Percentiles rank a stretch among this genome's conserved stretches.
Conservation (phyloP, 2,113 vertebrate species). For the Hippocampus guttulatus region DNA sequence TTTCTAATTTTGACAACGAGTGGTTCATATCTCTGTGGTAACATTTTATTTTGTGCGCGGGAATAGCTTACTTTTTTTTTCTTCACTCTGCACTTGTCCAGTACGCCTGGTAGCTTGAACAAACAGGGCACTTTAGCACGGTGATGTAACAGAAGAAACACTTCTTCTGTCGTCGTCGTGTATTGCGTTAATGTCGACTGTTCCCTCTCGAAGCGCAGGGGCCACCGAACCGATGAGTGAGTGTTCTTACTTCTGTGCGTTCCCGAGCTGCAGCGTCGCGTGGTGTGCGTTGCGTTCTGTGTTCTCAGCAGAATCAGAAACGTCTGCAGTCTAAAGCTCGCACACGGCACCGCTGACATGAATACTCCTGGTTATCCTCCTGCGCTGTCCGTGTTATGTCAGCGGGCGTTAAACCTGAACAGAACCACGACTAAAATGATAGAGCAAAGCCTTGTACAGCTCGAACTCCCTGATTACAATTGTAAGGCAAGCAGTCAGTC, state of each 20-base stretch:
- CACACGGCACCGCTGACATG: conserved; percentile 29
- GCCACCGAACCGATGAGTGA: too few species aligned
- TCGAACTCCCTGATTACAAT: conserved; percentile 35
- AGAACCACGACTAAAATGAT: conserved; percentile 40
- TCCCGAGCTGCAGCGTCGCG: background rate
- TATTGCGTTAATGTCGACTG: conserved; percentile 18
- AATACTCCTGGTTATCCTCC: conserved; percentile 42
- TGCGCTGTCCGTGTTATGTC: conserved; percentile 36
- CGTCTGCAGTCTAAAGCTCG: conserved; percentile 20
- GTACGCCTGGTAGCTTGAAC: background rate
- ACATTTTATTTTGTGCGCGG: too few species aligned
- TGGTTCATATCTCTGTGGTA: too few species aligned
- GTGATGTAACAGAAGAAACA: conserved; percentile 33
- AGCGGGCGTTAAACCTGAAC: conserved; percentile 37
- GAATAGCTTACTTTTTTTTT: background rate
- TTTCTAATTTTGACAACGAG: too few species aligned
- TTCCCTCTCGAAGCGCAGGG: conserved; percentile 6
- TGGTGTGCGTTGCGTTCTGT: background rate
- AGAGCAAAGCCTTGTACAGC: conserved; percentile 41
- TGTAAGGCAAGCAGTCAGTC: conserved; percentile 38
- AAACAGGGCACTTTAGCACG: conserved; percentile 5
- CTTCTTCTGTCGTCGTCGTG: conserved; percentile 15
- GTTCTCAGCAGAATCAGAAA: conserved; percentile 24
- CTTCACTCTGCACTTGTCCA: background rate
- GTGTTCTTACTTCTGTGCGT: background rate